A percentile compares a stretch with the other conserved stretches of the same genome.
phyloP scores from a whole-genome alignment of 2,797 vertebrate genomes.

The Gallinago stenura region DNA sequence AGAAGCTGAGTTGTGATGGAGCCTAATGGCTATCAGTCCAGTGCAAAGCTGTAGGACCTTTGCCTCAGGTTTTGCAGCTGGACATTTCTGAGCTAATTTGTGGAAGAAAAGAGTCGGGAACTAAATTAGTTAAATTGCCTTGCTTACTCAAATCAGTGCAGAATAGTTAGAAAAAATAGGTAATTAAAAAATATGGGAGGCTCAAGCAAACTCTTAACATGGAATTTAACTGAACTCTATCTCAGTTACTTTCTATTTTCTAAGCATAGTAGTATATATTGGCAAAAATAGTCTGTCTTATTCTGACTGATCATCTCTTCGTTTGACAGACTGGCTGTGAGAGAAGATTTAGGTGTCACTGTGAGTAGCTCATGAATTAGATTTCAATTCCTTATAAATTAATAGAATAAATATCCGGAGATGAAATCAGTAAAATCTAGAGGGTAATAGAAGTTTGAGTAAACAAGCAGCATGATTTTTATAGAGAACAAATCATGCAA shows the following conservation, averaged over 20 bases:
- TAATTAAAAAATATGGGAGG: neutral
- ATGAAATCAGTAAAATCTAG: slow-evolving; percentile 67
- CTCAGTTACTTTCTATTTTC: neutral
- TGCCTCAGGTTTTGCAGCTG: neutral
- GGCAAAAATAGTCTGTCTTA: slow-evolving; percentile 6
- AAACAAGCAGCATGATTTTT: slow-evolving; percentile 69
- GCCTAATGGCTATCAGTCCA: neutral
- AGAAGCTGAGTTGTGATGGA: neutral
- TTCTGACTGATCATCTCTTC: neutral
- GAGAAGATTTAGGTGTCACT: slow-evolving; percentile 38
- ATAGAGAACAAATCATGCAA: slow-evolving; percentile 69
- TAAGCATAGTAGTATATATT: neutral
- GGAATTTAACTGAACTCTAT: neutral
- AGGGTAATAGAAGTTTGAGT: slow-evolving; percentile 61
- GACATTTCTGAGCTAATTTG: neutral
- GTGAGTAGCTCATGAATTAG: slow-evolving; percentile 38
- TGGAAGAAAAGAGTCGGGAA: neutral
- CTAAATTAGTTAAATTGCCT: neutral
- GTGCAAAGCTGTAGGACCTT: neutral
- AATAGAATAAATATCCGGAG: slow-evolving; percentile 49
- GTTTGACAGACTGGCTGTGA: slow-evolving; percentile 11
- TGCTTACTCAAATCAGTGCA: neutral
- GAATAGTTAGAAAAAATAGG: neutral
- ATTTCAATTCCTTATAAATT: slow-evolving; percentile 57
- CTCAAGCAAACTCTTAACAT: neutral